Conservation (phyloP, 2,888 invertebrate genomes). For the Papilio gigon region DNA sequence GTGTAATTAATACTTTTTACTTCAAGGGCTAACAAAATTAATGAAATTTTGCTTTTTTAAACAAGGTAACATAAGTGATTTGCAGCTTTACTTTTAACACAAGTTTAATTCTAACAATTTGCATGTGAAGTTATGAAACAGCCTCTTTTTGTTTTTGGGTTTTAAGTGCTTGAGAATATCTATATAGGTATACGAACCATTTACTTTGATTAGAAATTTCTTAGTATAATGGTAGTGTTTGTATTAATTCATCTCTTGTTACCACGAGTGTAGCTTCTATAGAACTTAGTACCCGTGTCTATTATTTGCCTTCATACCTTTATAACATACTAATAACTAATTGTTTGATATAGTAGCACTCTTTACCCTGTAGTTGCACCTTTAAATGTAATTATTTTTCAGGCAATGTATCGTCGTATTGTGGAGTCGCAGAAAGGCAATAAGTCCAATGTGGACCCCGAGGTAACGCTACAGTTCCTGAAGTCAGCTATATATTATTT, state of each 20-base stretch:
- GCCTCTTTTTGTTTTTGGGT: slow-evolving; percentile 77
- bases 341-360: slow-evolving; percentile 24
- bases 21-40: slow-evolving; percentile 15
- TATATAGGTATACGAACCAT: slow-evolving; percentile 34
- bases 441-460: slow-evolving; percentile 91
- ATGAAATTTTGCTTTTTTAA: slow-evolving; percentile 4
- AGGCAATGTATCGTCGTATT: slow-evolving; percentile 94
- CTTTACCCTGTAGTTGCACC: slow-evolving; percentile 41
- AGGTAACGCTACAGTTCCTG: slow-evolving; percentile 94
- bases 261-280: slow-evolving; percentile 1
- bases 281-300: slow-evolving; percentile 6
- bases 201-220: slow-evolving; percentile 31
- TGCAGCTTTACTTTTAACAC: slow-evolving; percentile 32
- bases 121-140: slow-evolving; percentile 78
- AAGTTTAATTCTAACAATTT: slow-evolving; percentile 48
- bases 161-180: slow-evolving; percentile 44
- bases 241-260: slow-evolving; percentile 3
- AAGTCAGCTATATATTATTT: slow-evolving; percentile 97
- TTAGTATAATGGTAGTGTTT: slow-evolving; percentile 8
- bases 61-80: not conserved
- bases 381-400: slow-evolving; percentile 54
- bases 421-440: slow-evolving; percentile 88
- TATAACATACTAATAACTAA: slow-evolving; percentile 30
- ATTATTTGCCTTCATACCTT: slow-evolving; percentile 10
- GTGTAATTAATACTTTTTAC: not conserved